A percentile compares a stretch with the other conserved stretches of the same genome.
phyloP scores from a whole-genome alignment of 2,888 invertebrate species.

The Hydriomena furcata region DNA sequence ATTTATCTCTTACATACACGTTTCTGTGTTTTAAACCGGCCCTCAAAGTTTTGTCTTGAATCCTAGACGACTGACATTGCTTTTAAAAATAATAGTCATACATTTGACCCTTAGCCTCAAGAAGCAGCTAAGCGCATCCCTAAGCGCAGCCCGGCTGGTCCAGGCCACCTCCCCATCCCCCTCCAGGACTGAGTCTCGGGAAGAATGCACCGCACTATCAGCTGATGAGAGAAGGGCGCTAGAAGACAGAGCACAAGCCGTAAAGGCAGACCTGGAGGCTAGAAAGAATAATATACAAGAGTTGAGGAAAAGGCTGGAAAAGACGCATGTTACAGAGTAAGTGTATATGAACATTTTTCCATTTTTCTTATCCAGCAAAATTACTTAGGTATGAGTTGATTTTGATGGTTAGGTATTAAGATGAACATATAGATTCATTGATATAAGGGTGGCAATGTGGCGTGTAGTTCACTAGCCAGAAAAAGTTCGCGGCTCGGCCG shows the following conservation, averaged over 20 bases:
- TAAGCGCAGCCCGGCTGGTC: constrained; percentile 77
- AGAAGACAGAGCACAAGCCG: constrained; percentile 76
- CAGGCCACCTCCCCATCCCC: constrained; percentile 63
- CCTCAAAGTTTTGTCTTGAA: too few relatives aligned
- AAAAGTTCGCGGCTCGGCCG: neutral
- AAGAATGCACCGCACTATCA: constrained; percentile 70
- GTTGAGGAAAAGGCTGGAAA: constrained; percentile 90
- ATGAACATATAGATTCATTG: too few relatives aligned
- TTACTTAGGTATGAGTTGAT: too few relatives aligned
- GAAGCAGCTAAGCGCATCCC: constrained; percentile 86
- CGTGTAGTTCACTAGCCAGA: neutral
- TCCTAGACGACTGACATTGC: too few relatives aligned
- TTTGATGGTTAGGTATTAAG: too few relatives aligned
- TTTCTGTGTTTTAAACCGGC: too few relatives aligned
- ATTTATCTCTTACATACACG: too few relatives aligned
- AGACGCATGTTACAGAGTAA: constrained; percentile 94
- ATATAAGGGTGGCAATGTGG: too few relatives aligned
- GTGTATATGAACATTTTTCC: constrained; percentile 50
- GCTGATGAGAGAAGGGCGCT: constrained; percentile 80
- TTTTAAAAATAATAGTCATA: too few relatives aligned
- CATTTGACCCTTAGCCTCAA: constrained; percentile 75
- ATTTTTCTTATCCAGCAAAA: too few relatives aligned
- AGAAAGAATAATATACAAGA: constrained; percentile 92
- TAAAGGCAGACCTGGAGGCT: constrained; percentile 89
- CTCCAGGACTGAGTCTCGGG: constrained; percentile 47